These are phyloP conservation scores for Peromyscus leucopus DNA, from an alignment of 2,113 vertebrate genomes.

Conservation along the genomic window DNA sequence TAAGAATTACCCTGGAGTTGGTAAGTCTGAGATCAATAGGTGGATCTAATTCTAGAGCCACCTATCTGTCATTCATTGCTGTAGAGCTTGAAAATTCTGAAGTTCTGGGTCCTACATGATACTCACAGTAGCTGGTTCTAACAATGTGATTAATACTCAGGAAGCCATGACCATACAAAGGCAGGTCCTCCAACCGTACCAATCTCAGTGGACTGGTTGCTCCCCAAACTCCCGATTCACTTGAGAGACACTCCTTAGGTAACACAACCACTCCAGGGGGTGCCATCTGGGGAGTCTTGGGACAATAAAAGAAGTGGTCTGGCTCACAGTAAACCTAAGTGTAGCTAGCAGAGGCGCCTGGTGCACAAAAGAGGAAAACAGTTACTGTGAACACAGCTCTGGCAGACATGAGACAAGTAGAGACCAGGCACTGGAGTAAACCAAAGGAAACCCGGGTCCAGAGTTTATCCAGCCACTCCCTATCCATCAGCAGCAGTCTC, in stretches of 20 bases:
- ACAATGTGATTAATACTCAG: neutral
- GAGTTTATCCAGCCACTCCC: neutral
- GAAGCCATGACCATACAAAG: neutral
- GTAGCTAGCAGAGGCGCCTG: neutral
- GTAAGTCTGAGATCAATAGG: neutral
- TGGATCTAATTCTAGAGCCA: neutral
- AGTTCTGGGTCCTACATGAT: neutral
- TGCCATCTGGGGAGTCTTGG: neutral
- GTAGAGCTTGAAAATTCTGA: neutral
- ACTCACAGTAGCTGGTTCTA: neutral
- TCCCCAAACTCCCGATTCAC: neutral
- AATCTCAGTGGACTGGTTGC: neutral
- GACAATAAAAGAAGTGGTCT: neutral
- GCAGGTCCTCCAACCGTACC: neutral
- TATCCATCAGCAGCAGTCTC: neutral
- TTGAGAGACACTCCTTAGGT: neutral
- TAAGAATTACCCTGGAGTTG: neutral
- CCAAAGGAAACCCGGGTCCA: neutral
- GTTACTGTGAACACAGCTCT: neutral
- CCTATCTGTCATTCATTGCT: neutral
- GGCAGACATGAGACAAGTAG: neutral
- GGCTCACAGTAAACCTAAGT: neutral
- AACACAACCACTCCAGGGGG: neutral
- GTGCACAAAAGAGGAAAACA: neutral
- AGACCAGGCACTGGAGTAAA: neutral